phyloP scores from a whole-genome alignment of 2,888 invertebrate species.

The Spodoptera picta region DNA sequence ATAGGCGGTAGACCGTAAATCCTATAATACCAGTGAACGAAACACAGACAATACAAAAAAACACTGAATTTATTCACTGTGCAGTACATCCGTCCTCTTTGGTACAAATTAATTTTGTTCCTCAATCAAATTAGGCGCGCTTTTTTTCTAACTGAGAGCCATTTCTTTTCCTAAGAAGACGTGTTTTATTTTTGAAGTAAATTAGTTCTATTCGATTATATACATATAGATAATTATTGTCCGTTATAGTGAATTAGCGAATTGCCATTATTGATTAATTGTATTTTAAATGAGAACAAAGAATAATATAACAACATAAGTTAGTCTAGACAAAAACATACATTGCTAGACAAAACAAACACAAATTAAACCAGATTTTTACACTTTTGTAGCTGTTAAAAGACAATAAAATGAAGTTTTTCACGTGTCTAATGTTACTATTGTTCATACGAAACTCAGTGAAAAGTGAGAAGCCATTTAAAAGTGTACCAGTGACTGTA shows the following conservation, averaged over 20 bases:
- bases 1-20: constrained; percentile 65
- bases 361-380: background rate
- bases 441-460: constrained; percentile 53
- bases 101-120: constrained; percentile 26
- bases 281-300: no score
- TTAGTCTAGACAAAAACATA: no score
- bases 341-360: no score
- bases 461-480: constrained; percentile 86
- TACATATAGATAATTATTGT: no score
- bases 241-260: no score
- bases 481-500: constrained; percentile 92
- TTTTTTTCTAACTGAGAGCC: constrained; percentile 21
- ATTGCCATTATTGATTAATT: no score
- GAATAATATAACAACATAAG: no score
- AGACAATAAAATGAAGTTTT: constrained; percentile 50
- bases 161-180: background rate
- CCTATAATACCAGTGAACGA: constrained; percentile 58
- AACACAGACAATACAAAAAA: constrained; percentile 52
- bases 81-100: constrained; percentile 53
- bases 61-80: constrained; percentile 41
- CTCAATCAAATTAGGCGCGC: constrained; percentile 35
- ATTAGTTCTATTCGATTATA: no score
- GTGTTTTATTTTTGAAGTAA: no score
- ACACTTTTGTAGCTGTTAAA: background rate
- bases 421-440: constrained; percentile 46